A percentile compares a stretch with the other conserved stretches of the same genome.
phyloP scores from a whole-genome alignment of 2,888 invertebrate genomes.

The Amphipyra berbera region DNA sequence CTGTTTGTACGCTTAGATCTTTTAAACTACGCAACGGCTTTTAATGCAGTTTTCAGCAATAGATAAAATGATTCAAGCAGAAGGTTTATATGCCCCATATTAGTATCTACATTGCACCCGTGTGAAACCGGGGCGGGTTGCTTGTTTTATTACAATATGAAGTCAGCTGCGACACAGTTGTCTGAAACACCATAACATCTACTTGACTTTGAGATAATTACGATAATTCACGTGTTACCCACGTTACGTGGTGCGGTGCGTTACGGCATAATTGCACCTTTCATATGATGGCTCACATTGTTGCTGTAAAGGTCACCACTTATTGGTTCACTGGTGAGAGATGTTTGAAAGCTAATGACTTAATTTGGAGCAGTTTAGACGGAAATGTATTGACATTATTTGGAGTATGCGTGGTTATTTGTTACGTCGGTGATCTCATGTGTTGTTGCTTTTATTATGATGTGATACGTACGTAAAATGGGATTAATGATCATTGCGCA shows the following conservation, averaged over 20 bases:
- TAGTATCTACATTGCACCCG: too few relatives aligned
- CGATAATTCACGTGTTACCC: conserved; percentile 58
- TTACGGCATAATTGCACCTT: conserved; percentile 63
- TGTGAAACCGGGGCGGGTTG: too few relatives aligned
- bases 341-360: conserved; percentile 51
- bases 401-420: conserved; percentile 8
- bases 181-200: conserved; percentile 48
- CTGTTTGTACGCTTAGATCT: too few relatives aligned
- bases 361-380: conserved; percentile 50
- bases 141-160: too few relatives aligned
- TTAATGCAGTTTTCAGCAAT: too few relatives aligned
- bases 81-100: too few relatives aligned
- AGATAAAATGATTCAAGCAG: too few relatives aligned
- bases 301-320: conserved; percentile 57
- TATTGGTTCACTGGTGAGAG: conserved; percentile 35
- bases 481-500: too few relatives aligned
- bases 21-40: too few relatives aligned
- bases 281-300: conserved; percentile 34
- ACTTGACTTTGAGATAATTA: conserved; percentile 67
- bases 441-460: conserved; percentile 9
- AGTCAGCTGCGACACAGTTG: not conserved
- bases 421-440: conserved; percentile 10
- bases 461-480: too few relatives aligned
- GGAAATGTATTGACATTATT: conserved; percentile 41
- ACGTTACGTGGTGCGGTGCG: conserved; percentile 57